phyloP scores from a whole-genome alignment of 1,140 invertebrate genomes.

The Drosophila kohkoa region DNA sequence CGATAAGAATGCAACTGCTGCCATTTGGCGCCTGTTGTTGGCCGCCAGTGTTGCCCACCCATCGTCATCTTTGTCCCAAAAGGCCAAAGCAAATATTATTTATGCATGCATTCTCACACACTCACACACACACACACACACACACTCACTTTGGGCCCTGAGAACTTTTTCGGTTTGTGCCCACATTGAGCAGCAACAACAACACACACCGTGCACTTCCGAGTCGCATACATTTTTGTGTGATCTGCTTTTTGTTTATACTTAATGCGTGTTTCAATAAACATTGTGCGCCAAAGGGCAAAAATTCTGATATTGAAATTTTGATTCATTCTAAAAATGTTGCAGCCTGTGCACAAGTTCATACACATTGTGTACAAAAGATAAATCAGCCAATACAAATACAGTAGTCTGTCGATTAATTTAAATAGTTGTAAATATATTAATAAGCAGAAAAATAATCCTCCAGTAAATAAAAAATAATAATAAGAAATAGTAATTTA shows the following conservation, averaged over 20 bases:
- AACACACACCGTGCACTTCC: slow-evolving; percentile 53
- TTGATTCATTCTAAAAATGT: slow-evolving; percentile 20
- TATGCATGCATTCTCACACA: slow-evolving; percentile 17
- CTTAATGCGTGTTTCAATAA: slow-evolving; percentile 73
- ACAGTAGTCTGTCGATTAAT: too few relatives aligned
- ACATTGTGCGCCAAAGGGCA: slow-evolving; percentile 66
- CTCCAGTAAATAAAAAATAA: not conserved
- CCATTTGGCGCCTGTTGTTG: slow-evolving; percentile 56
- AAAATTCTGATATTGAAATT: slow-evolving; percentile 57
- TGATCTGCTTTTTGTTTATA: slow-evolving; percentile 67
- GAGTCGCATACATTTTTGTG: slow-evolving; percentile 55
- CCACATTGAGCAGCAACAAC: slow-evolving; percentile 50
- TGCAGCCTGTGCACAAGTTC: slow-evolving; percentile 3
- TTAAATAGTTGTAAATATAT: too few relatives aligned
- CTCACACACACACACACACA: too few relatives aligned
- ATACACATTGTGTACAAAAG: not conserved
- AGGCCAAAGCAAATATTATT: slow-evolving; percentile 55
- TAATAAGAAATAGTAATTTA: not conserved
- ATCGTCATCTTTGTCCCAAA: slow-evolving; percentile 52
- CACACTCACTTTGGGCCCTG: slow-evolving; percentile 46
- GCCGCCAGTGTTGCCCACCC: slow-evolving; percentile 17
- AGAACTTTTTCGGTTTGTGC: slow-evolving; percentile 71
- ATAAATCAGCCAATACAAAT: too few relatives aligned
- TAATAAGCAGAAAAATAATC: too few relatives aligned
- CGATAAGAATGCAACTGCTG: slow-evolving; percentile 53